These are phyloP conservation scores for Anorthoa munda DNA, from an alignment of 2,888 invertebrate species.

Conservation along the genomic window DNA sequence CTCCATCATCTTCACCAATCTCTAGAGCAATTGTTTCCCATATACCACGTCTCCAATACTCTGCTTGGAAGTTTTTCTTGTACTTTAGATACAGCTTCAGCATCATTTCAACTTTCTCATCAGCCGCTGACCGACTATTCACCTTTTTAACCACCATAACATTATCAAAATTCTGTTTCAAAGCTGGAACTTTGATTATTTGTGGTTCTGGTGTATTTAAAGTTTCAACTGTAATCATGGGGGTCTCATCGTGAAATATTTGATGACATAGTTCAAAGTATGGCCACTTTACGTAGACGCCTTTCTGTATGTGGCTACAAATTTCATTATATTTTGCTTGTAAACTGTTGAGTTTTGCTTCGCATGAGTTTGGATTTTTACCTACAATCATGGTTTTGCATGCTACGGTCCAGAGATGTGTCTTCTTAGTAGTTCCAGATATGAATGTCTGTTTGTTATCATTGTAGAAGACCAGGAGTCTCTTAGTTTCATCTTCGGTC, in stretches of 20 bases:
- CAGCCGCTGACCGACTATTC: slow-evolving; percentile 60
- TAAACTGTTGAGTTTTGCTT: slow-evolving; percentile 76
- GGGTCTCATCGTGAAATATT: slow-evolving; percentile 81
- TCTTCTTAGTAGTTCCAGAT: slow-evolving; percentile 76
- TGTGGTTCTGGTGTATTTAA: slow-evolving; percentile 48
- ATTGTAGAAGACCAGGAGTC: slow-evolving; percentile 83
- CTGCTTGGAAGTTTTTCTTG: slow-evolving; percentile 77
- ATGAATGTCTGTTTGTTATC: slow-evolving; percentile 85
- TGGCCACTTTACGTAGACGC: slow-evolving; percentile 76
- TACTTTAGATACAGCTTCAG: slow-evolving; percentile 81
- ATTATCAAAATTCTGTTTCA: slow-evolving; percentile 62
- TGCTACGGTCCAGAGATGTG: slow-evolving; percentile 84
- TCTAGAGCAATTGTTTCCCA: slow-evolving; percentile 85
- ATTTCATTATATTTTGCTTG: slow-evolving; percentile 78
- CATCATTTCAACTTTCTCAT: slow-evolving; percentile 82
- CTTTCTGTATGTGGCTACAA: slow-evolving; percentile 72
- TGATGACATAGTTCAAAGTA: slow-evolving; percentile 80
- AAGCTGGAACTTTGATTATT: slow-evolving; percentile 46
- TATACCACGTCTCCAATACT: slow-evolving; percentile 77
- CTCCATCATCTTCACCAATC: slow-evolving; percentile 81
- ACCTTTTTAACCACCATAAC: slow-evolving; percentile 73
- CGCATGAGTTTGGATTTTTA: slow-evolving; percentile 79
- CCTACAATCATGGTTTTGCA: slow-evolving; percentile 84
- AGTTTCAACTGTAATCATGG: slow-evolving; percentile 48
- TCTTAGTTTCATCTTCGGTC: slow-evolving; percentile 80